Evolutionary conservation across 1,140 invertebrate species (phyloP).

Genomic region (Medauroidea extradentata): DNA sequence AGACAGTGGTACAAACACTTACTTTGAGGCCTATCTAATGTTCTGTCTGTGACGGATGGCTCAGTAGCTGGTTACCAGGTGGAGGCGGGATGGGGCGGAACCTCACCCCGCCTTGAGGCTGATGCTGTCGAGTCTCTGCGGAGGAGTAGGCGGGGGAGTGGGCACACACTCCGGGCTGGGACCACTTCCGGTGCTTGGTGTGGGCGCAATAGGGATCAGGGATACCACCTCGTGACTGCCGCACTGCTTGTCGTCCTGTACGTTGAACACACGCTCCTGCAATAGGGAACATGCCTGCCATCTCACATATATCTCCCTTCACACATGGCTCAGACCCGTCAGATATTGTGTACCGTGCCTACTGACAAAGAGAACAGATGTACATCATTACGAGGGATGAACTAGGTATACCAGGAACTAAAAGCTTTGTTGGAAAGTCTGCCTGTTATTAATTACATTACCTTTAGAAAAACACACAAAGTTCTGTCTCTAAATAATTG

Average conservation of each 20-base stretch:
- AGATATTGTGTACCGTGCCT: too few species aligned
- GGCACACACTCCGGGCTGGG: slow-evolving; percentile 8
- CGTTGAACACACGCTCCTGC: slow-evolving; percentile 15
- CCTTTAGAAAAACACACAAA: too few species aligned
- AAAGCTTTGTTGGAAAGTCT: too few species aligned
- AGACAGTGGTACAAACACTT: slow-evolving; percentile 8
- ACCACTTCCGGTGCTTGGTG: neutral
- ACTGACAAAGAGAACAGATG: too few species aligned
- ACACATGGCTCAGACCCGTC: too few species aligned
- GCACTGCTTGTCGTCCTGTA: slow-evolving; percentile 12
- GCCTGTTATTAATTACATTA: too few species aligned
- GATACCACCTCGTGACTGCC: slow-evolving; percentile 12
- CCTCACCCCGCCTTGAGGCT: slow-evolving; percentile 17
- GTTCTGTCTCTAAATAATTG: too few species aligned
- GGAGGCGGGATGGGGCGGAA: neutral
- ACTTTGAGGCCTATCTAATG: slow-evolving; percentile 3
- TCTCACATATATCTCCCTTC: too few species aligned
- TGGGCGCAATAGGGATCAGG: neutral
- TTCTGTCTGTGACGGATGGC: slow-evolving; percentile 6
- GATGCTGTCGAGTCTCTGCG: slow-evolving; percentile 14
- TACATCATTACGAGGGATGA: too few species aligned
- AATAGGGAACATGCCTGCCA: too few species aligned
- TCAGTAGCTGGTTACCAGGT: neutral
- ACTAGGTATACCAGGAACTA: too few species aligned
- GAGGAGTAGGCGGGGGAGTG: slow-evolving; percentile 15